Evolutionary conservation across 2,888 invertebrate genomes (phyloP).

Genomic region (Parnassius smintheus): DNA sequence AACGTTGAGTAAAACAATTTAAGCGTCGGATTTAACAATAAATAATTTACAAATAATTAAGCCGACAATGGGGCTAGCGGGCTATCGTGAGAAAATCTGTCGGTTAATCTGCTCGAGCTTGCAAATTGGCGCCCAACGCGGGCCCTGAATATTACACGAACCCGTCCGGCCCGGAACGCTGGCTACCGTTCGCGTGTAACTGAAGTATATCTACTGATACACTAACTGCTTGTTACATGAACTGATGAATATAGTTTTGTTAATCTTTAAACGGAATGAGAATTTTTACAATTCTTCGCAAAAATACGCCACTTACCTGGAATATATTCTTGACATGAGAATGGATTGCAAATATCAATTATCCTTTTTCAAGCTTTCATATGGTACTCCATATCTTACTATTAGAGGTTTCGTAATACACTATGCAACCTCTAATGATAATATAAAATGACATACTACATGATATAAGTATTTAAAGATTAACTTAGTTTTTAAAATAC

Average conservation of each 20-base stretch:
- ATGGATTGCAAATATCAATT: no score
- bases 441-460: no score
- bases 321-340: no score
- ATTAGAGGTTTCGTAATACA: no score
- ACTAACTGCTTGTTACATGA: not conserved
- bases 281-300: no score
- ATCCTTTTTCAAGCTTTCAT: no score
- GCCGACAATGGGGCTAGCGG: constrained; percentile 4
- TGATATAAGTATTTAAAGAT: no score
- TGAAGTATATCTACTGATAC: not conserved
- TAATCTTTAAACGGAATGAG: no score
- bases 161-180: constrained; percentile 17
- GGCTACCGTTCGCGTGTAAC: not conserved
- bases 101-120: constrained; percentile 36
- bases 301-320: no score
- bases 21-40: constrained; percentile 18
- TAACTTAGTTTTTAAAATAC: no score
- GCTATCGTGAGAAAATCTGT: constrained; percentile 14
- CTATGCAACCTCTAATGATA: no score
- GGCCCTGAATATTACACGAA: constrained; percentile 38
- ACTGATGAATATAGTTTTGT: not conserved
- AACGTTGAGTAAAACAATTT: constrained; percentile 15
- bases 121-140: constrained; percentile 33
- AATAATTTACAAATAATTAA: constrained; percentile 26
- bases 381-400: no score